Percentiles rank a stretch among this genome's conserved stretches.
phyloP scores from a whole-genome alignment of 2,797 vertebrate genomes.

The Karalla daura region DNA sequence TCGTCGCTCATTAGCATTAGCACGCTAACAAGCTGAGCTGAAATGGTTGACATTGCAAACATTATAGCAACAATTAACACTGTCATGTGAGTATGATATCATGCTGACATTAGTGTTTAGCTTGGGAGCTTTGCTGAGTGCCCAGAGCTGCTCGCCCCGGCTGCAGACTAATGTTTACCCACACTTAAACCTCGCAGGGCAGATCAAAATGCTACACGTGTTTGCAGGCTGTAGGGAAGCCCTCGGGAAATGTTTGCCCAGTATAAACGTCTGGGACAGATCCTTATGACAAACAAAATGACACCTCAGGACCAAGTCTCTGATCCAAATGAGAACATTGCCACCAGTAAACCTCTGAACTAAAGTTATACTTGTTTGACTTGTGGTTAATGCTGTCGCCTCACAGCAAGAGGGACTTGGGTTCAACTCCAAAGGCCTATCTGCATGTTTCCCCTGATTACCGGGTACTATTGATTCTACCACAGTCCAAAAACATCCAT shows the following conservation, averaged over 20 bases:
- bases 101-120: background rate
- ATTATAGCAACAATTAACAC: background rate
- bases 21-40: background rate
- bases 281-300: background rate
- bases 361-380: background rate
- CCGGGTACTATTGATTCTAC: too few species aligned
- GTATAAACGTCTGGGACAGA: background rate
- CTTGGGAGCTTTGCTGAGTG: background rate
- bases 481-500: too few species aligned
- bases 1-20: background rate
- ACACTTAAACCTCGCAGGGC: constrained; percentile 7
- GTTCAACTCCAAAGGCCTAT: too few species aligned
- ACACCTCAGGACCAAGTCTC: background rate
- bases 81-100: background rate
- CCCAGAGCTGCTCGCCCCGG: background rate
- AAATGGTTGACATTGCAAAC: background rate
- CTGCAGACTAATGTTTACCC: constrained; percentile 9
- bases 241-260: background rate
- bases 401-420: too few species aligned
- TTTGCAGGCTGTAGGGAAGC: background rate
- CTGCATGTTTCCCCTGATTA: too few species aligned
- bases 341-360: background rate
- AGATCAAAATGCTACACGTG: constrained; percentile 36
- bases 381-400: too few species aligned
- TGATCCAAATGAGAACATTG: background rate